Base-by-base conservation (phyloP, 2,113 vertebrate species). In the Balaeniceps rex region DNA sequence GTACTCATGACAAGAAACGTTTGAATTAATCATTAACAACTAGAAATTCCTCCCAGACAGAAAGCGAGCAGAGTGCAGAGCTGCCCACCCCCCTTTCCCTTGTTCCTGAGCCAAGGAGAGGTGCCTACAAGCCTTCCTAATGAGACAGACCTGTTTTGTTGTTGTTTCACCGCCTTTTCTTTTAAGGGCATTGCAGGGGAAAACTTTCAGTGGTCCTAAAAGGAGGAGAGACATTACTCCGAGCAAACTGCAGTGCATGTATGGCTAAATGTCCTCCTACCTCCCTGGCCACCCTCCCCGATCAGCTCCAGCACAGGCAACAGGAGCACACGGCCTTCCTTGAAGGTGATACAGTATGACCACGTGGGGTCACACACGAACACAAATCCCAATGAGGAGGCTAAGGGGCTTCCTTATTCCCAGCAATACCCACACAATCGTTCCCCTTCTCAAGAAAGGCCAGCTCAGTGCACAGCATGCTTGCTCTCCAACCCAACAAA, bases 11-110 rank as follows among this genome's bases (percentile, higher is more conserved):
- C 96, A 96, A 94, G 91, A 88, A 96, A 95, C 0, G 3, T 64
- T 92, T 91, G 83, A 96, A 95, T 96, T 94, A 95, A 96, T 95
- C 87, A 94, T 96, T 83, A 97, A 88, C 81, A 95, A 96, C 40
- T 23, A 70, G 88, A 87, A 96, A 93, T 92, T 87, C 89, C 52
- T 96, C 70, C 72, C 80, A 89, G 95, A 93, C 42, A 80, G 87
- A 89, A 85, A 87, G 92, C 2, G 7, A 85, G 82, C 64, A 29
- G 70, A 87, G 76, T 14, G 49, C 51, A 82, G 49, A 54, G 38
- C 79, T 96, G 87, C 68, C 38, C 55, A 83, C 7, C 11, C 21
- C 31, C 31, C 26, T 38, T 36, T 46, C 60, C 86, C 0, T 0
- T 49, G 77, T 47, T 89, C 80, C 74, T 6, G 15, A 88, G 72